Percentiles rank a stretch among this genome's conserved stretches.
phyloP scores from a whole-genome alignment of 2,113 vertebrate genomes.

The Ceyx margarethae region DNA sequence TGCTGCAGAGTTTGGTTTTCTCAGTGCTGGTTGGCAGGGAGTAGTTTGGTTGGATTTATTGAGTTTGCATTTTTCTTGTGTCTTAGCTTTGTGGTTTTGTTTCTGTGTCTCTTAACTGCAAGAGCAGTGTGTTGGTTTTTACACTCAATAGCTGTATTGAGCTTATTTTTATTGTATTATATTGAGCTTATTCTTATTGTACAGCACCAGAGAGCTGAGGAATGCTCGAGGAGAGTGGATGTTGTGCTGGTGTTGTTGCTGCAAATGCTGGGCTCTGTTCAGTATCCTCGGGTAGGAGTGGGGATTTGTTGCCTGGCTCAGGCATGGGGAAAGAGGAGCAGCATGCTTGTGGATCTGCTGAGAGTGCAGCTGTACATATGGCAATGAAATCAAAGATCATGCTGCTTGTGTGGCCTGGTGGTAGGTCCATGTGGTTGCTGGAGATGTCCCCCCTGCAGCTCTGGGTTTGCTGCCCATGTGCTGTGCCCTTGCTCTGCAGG shows the following conservation, averaged over 20 bases:
- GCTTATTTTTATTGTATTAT: background rate
- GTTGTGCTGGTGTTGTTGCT: background rate
- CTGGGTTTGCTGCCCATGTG: background rate
- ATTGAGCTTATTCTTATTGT: background rate
- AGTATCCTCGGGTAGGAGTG: background rate
- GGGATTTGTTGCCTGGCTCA: too few species aligned
- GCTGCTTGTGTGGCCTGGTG: background rate
- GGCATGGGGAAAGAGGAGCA: background rate
- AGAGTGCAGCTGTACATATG: background rate
- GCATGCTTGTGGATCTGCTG: background rate
- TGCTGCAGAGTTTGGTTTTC: background rate
- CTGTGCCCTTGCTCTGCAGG: background rate
- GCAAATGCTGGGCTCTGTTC: rapidly evolving
- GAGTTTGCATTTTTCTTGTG: background rate
- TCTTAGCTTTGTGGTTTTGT: background rate
- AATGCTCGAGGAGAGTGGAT: background rate
- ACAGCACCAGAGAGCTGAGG: background rate
- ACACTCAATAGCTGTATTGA: background rate
- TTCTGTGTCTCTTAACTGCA: background rate
- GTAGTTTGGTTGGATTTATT: background rate
- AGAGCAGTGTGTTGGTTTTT: background rate
- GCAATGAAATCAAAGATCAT: background rate
- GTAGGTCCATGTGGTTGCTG: background rate
- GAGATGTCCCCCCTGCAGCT: background rate
- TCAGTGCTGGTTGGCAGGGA: background rate